Base-by-base conservation (phyloP, 1,140 invertebrate genomes). In the Papilio helenus region DNA sequence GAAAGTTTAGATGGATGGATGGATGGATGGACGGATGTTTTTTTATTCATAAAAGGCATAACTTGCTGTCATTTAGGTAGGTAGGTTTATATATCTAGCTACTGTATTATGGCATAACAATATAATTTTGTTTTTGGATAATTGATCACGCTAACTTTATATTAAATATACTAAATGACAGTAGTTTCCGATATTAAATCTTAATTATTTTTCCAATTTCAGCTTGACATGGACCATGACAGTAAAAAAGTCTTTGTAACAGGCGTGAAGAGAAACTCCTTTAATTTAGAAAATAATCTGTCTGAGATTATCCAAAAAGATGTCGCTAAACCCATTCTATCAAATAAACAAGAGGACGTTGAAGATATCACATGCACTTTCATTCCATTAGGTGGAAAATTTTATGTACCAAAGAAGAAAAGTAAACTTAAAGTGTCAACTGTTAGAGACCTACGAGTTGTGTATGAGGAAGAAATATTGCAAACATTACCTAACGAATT, bases 371-470 rank as follows among this genome's bases (percentile, higher is more conserved):
- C 77, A 20, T 94, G 87, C 80, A 79, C 88, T 68, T 94, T 90
- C 87, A 76, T 79, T 74, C 90, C 91, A 2, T 88, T 80, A 84
- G 87, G 26, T 80, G 88, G 88, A 76, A 94, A 94, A 83, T 72
- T 82, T 61, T 94, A 91, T 81, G 76, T 87, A 79, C 86, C 91
- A 81, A 93, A 93, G 83, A 91, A 88, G 80, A 94, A 87, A 85
- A 82, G 81, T 68, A 87, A 82, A 79, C 14, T 81, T 44, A 94
- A 93, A 85, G 93, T 94, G 8, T 92, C 85, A 78, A 94, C 93
- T 72, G 89, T 94, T 20, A 82, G 86, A 82, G 86, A 93, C 76
- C 87, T 94, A 42, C 85, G 93, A 84, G 86, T 80, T 79, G 12
- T 79, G 39, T 90, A 89, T 86, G 92, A 93, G 83, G 86, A 85